phyloP scores from a whole-genome alignment of 2,797 vertebrate genomes.

The Poeciliopsis gracilis region DNA sequence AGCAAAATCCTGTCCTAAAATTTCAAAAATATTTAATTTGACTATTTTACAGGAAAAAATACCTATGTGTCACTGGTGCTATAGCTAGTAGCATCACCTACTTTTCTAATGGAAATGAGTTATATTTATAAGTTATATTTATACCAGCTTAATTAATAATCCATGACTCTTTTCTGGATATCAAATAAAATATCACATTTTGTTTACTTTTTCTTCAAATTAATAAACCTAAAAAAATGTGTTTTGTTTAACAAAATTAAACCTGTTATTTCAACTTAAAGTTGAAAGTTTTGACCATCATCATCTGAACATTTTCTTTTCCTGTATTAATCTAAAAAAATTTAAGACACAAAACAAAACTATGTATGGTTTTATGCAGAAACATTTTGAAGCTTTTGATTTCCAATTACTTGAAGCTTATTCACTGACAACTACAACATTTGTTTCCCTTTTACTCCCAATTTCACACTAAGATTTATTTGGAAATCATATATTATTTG shows the following conservation, averaged over 20 bases:
- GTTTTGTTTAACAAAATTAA: neutral
- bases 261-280: neutral
- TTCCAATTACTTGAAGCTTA: neutral
- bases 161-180: neutral
- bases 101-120: neutral
- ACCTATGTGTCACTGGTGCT: neutral
- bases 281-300: neutral
- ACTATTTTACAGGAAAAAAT: neutral
- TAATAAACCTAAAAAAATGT: neutral
- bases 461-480: neutral
- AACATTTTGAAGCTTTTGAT: neutral
- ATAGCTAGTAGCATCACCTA: neutral
- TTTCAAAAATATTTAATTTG: neutral
- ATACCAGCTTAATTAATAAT: neutral
- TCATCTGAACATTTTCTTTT: neutral
- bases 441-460: neutral
- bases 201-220: neutral
- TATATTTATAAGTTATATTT: neutral
- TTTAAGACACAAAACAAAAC: neutral
- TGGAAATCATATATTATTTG: constrained; percentile 3
- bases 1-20: neutral
- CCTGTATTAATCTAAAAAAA: neutral
- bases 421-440: neutral
- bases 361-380: neutral
- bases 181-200: neutral